Percentiles rank a stretch among this genome's conserved stretches.
Evolutionary conservation across 2,113 vertebrate genomes (phyloP).

Genomic region (Lamprotornis superbus): DNA sequence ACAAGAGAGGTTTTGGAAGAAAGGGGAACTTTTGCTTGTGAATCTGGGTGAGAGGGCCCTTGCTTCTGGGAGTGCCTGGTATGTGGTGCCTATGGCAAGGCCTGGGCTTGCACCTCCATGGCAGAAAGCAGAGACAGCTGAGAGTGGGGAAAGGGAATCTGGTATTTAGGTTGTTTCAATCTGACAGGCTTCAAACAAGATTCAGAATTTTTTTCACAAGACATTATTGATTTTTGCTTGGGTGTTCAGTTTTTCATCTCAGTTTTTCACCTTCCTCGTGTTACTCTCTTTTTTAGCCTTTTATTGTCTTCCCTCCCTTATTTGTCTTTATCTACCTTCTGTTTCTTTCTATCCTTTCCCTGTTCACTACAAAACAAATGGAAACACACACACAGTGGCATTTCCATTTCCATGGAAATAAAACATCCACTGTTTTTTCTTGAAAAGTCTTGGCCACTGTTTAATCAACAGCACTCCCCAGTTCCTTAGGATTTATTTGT

Average conservation of each 20-base stretch:
- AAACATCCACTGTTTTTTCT: background rate
- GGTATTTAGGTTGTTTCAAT: background rate
- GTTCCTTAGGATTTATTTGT: background rate
- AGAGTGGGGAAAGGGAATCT: background rate
- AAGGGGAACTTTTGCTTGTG: background rate
- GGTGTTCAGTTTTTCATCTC: background rate
- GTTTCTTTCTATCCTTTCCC: background rate
- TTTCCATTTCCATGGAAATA: background rate
- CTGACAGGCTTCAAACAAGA: background rate
- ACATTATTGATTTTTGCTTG: background rate
- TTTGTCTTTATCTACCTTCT: background rate
- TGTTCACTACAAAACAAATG: background rate
- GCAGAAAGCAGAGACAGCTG: background rate
- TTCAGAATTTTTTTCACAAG: background rate
- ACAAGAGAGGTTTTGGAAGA: background rate
- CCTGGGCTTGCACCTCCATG: background rate
- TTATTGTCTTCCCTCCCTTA: background rate
- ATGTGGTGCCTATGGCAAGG: fast-evolving
- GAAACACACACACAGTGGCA: background rate
- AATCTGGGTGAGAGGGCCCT: background rate
- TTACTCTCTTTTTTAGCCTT: background rate
- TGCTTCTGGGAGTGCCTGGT: background rate
- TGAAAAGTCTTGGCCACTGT: background rate
- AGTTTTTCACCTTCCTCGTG: background rate
- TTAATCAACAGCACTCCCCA: background rate